These are phyloP conservation scores for Melanotaenia trifasciata DNA, from an alignment of 2,797 vertebrate genomes.

Conservation along the genomic window DNA sequence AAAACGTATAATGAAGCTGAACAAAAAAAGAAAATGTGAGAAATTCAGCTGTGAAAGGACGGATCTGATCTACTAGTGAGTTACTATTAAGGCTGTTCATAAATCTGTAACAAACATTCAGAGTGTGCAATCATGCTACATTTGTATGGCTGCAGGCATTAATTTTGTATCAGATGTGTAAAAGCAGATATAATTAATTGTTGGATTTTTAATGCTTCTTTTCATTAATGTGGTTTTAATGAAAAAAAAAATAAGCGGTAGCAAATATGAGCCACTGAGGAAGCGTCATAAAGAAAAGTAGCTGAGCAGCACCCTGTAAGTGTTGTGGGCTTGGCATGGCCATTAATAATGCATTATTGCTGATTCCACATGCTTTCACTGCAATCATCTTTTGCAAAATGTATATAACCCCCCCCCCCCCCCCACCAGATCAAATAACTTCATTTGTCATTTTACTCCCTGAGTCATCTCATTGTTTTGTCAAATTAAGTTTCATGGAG, in stretches of 20 bases:
- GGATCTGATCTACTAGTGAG: conserved; percentile 19
- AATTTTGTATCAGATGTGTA: conserved; percentile 26
- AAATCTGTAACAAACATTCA: conserved; percentile 40
- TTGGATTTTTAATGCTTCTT: conserved; percentile 33
- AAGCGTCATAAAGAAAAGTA: conserved; percentile 44
- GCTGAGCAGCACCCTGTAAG: conserved; percentile 33
- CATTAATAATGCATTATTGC: conserved; percentile 71
- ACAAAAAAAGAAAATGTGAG: conserved; percentile 13
- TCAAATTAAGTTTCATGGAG: conserved; percentile 69
- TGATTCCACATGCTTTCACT: conserved; percentile 66
- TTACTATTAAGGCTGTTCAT: conserved; percentile 30
- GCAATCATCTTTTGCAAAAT: conserved; percentile 57
- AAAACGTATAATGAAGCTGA: neutral
- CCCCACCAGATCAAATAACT: conserved; percentile 61
- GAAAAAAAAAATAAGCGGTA: conserved; percentile 7
- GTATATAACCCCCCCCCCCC: neutral
- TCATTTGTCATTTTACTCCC: conserved; percentile 73
- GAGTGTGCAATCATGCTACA: conserved; percentile 9
- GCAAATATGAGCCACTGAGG: conserved; percentile 18
- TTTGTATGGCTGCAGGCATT: conserved; percentile 21
- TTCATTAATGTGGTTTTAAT: conserved; percentile 42
- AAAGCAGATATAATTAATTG: conserved; percentile 22
- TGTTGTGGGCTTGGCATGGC: conserved; percentile 21
- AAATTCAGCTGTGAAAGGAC: conserved; percentile 25
- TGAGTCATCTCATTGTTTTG: conserved; percentile 68